phyloP scores from a whole-genome alignment of 1,140 invertebrate genomes.

The Drosophila arizonae region DNA sequence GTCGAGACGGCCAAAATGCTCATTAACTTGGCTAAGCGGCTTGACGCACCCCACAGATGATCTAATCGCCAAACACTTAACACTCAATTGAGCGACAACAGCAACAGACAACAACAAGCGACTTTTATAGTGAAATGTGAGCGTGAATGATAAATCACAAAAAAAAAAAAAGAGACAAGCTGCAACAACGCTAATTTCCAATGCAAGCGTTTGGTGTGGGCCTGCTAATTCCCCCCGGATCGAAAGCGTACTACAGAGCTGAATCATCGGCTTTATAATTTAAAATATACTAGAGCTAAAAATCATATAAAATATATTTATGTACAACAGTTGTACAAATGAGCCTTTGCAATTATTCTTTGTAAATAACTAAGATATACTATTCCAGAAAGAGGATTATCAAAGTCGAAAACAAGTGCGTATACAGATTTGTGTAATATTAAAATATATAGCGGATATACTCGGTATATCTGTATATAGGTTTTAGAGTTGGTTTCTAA shows the following conservation, averaged over 20 bases:
- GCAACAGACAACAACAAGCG: slow-evolving; percentile 1
- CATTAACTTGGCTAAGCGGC: slow-evolving; percentile 53
- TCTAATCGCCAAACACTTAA: slow-evolving; percentile 62
- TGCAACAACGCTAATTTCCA: slow-evolving; percentile 23
- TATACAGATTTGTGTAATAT: too few relatives aligned
- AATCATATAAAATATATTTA: not conserved
- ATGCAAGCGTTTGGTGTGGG: slow-evolving; percentile 19
- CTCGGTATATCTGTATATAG: too few relatives aligned
- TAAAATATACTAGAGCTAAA: not conserved
- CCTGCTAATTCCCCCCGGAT: not conserved
- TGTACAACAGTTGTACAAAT: not conserved
- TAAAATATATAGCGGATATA: too few relatives aligned
- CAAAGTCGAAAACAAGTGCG: too few relatives aligned
- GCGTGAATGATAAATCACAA: slow-evolving; percentile 47
- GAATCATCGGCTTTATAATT: slow-evolving; percentile 8
- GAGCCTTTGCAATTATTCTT: not conserved
- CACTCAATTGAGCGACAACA: slow-evolving; percentile 50
- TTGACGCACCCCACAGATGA: slow-evolving; percentile 56
- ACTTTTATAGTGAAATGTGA: slow-evolving; percentile 40
- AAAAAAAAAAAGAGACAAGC: slow-evolving; percentile 12
- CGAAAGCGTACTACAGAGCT: slow-evolving; percentile 1
- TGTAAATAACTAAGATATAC: not conserved
- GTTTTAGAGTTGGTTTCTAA: too few relatives aligned
- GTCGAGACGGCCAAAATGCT: slow-evolving; percentile 27
- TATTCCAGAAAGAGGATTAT: not conserved